These are phyloP conservation scores for Vidua chalybeata DNA, from an alignment of 2,113 vertebrate species.

Conservation along the genomic window DNA sequence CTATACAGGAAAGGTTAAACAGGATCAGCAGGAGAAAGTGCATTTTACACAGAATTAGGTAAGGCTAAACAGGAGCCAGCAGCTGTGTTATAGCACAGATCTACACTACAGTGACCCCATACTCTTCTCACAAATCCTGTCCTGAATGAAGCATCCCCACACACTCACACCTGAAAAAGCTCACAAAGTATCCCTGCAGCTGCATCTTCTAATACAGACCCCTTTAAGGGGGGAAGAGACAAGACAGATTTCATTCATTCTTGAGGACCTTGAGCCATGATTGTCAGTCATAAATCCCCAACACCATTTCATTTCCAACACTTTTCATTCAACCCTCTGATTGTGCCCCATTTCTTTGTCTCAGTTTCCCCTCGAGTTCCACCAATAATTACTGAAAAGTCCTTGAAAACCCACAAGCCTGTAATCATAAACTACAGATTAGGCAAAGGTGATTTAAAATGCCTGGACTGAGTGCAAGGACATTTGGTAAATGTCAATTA, in stretches of 20 bases:
- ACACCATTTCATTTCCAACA: background rate
- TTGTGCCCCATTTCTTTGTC: background rate
- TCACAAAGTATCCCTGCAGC: background rate
- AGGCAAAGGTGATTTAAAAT: background rate
- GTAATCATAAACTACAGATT: background rate
- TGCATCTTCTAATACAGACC: background rate
- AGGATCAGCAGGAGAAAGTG: background rate
- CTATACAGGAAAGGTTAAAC: conserved; percentile 24
- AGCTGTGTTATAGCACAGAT: background rate
- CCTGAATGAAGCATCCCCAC: background rate
- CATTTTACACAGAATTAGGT: conserved; percentile 8
- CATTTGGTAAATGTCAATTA: background rate
- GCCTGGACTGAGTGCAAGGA: background rate
- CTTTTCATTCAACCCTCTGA: background rate
- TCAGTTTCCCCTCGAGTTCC: background rate
- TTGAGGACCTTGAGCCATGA: background rate
- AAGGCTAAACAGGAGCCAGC: background rate
- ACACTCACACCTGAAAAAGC: background rate
- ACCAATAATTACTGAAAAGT: background rate
- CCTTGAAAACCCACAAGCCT: background rate
- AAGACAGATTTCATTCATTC: background rate
- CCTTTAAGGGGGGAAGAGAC: background rate
- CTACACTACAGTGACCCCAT: rapidly evolving
- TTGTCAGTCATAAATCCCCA: background rate
- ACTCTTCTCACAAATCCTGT: background rate